These are phyloP conservation scores for Spermophilus dauricus DNA, from an alignment of 2,113 vertebrate species.

Conservation along the genomic window DNA sequence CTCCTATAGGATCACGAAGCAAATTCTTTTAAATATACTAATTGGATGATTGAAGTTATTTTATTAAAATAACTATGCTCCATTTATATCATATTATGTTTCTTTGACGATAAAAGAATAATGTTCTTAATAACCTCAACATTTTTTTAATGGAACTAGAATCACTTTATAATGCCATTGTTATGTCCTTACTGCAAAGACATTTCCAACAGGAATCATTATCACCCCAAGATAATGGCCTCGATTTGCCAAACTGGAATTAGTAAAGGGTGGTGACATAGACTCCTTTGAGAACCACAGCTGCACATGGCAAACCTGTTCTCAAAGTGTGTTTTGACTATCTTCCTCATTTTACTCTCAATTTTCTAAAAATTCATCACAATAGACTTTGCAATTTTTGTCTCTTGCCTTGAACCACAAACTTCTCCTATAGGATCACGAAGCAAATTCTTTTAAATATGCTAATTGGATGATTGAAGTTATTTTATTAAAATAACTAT, in stretches of 20 bases:
- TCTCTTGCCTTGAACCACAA: neutral
- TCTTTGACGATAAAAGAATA: neutral
- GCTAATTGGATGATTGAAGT: neutral
- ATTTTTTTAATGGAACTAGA: slow-evolving; percentile 40
- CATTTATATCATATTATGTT: neutral
- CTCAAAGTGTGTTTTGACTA: neutral
- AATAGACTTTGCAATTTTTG: neutral
- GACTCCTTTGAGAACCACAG: neutral
- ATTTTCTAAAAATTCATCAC: slow-evolving; percentile 20
- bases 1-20: neutral
- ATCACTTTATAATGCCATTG: neutral
- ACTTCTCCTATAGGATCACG: neutral
- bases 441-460: neutral
- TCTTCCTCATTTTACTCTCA: neutral
- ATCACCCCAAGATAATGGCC: neutral
- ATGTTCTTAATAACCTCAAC: neutral
- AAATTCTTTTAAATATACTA: neutral
- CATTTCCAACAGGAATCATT: neutral
- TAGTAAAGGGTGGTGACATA: neutral
- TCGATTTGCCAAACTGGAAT: neutral
- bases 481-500: neutral
- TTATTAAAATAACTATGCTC: neutral
- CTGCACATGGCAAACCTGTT: neutral
- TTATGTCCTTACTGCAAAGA: neutral
- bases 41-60: neutral